Conservation (phyloP, 2,888 invertebrate genomes). For the Cotesia congregata region DNA sequence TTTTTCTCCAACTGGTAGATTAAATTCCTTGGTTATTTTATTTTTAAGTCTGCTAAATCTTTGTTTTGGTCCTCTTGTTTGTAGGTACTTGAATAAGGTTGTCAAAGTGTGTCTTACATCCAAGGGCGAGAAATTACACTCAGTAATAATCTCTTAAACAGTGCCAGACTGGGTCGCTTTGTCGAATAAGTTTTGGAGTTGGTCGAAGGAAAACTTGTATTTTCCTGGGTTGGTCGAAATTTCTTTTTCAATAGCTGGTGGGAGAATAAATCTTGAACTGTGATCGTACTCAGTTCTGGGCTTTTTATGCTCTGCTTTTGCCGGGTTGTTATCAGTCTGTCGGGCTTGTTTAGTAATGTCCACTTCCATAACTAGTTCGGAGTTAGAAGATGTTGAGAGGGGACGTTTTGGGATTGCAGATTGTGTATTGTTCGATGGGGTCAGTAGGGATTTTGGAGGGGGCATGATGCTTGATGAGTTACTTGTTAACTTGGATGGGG, state of each 20-base stretch:
- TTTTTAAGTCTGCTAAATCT: too few species aligned
- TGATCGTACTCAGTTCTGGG: not conserved
- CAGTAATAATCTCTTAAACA: not conserved
- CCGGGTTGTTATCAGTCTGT: not conserved
- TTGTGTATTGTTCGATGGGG: too few species aligned
- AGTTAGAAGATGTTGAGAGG: not conserved
- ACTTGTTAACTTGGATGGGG: too few species aligned
- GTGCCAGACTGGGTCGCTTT: not conserved
- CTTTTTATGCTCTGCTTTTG: not conserved
- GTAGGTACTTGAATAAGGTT: not conserved
- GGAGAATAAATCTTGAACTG: not conserved
- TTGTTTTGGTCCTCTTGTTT: too few species aligned
- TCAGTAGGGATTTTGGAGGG: too few species aligned
- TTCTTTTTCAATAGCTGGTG: not conserved
- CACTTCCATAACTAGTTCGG: not conserved
- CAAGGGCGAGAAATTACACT: not conserved
- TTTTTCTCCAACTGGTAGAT: too few species aligned
- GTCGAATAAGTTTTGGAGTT: not conserved
- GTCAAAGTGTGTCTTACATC: not conserved
- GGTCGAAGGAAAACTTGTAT: not conserved
- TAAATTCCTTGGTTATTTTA: too few species aligned
- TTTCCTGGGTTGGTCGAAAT: not conserved
- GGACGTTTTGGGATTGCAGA: not conserved
- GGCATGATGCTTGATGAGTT: too few species aligned
- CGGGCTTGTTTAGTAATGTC: not conserved